These are phyloP conservation scores for Oscheius sp. DNA, from an alignment of 2,888 invertebrate species.

Conservation along the genomic window DNA sequence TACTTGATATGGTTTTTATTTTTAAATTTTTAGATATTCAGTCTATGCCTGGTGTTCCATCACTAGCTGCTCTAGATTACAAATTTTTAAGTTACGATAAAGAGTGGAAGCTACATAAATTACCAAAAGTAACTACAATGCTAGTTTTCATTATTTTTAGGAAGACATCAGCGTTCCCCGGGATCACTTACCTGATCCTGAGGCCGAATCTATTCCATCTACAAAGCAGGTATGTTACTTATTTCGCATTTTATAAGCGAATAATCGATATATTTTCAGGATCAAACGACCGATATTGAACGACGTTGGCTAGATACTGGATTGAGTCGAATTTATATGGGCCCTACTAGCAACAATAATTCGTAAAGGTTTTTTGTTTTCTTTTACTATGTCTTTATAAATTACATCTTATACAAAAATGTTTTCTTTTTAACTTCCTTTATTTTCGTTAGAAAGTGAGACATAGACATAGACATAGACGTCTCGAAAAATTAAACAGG, in stretches of 20 bases:
- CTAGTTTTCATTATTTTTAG: too few species aligned
- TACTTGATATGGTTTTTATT: not conserved
- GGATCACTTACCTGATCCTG: slow-evolving; percentile 57
- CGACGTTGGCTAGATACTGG: slow-evolving; percentile 48
- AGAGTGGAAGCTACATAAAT: slow-evolving; percentile 53
- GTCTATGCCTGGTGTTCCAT: slow-evolving; percentile 45
- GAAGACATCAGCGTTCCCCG: slow-evolving; percentile 54
- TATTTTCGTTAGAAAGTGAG: too few species aligned
- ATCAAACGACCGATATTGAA: slow-evolving; percentile 36
- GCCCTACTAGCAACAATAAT: too few species aligned
- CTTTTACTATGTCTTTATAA: too few species aligned
- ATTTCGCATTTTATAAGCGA: too few species aligned
- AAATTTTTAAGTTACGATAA: slow-evolving; percentile 44
- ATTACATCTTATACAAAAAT: too few species aligned
- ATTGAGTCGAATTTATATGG: slow-evolving; percentile 51
- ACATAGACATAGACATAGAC: too few species aligned
- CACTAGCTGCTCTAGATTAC: slow-evolving; percentile 48
- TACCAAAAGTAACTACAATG: slow-evolving; percentile 56
- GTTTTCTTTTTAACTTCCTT: too few species aligned
- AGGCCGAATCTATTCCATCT: slow-evolving; percentile 54
- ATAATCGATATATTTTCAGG: too few species aligned
- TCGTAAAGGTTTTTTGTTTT: too few species aligned
- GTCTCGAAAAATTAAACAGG: too few species aligned
- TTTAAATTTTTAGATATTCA: not conserved
- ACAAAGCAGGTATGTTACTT: slow-evolving; percentile 36